Conservation (phyloP, 2,113 vertebrate species). For the Peromyscus polionotus region DNA sequence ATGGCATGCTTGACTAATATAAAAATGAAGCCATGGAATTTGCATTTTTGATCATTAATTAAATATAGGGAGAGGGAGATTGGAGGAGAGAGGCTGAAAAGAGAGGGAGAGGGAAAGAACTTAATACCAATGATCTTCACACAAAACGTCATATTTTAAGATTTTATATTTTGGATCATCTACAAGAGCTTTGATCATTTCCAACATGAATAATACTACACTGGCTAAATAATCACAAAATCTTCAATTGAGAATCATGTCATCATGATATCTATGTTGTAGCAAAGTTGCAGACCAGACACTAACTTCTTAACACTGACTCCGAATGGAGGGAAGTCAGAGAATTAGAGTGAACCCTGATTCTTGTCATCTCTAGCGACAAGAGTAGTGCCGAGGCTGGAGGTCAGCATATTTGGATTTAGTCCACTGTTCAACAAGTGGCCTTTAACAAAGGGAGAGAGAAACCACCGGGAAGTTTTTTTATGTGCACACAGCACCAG, state of each 20-base stretch:
- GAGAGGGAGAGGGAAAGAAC: not conserved
- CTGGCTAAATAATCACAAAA: not conserved
- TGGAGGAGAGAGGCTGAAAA: not conserved
- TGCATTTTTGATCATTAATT: not conserved
- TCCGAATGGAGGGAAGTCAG: constrained; percentile 44
- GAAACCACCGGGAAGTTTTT: constrained; percentile 32
- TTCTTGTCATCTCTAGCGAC: constrained; percentile 41
- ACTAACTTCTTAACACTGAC: not conserved
- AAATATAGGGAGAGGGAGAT: not conserved
- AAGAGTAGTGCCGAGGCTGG: not conserved
- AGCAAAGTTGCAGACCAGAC: not conserved
- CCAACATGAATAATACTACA: not conserved
- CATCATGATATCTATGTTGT: not conserved
- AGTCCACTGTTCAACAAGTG: not conserved
- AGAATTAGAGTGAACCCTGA: not conserved
- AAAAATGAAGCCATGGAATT: constrained; percentile 23
- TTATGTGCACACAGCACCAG: not conserved
- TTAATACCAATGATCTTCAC: not conserved
- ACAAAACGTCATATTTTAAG: constrained; percentile 21
- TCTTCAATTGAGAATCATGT: not conserved
- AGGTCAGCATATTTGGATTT: not conserved
- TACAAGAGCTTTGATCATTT: constrained; percentile 10
- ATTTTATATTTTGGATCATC: constrained; percentile 17
- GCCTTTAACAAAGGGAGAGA: constrained; percentile 1
- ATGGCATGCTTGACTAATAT: not conserved